phyloP scores from a whole-genome alignment of 2,888 invertebrate genomes.

The Drosophila mulleri region DNA sequence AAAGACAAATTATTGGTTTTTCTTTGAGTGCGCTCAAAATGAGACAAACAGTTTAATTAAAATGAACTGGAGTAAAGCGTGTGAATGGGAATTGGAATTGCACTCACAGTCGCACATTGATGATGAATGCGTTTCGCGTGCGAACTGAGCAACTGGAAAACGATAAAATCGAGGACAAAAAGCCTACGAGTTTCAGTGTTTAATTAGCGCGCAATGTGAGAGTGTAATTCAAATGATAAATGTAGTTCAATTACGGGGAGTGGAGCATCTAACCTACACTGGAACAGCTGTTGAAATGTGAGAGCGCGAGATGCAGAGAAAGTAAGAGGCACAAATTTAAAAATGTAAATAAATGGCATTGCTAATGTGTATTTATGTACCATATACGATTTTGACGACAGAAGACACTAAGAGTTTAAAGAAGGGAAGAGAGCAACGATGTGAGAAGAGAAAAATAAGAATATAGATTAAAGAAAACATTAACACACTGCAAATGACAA shows the following conservation, averaged over 20 bases:
- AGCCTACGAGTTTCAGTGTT: slow-evolving; percentile 18
- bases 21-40: slow-evolving; percentile 64
- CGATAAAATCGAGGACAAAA: slow-evolving; percentile 16
- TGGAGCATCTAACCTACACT: not conserved
- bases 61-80: slow-evolving; percentile 69
- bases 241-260: not conserved
- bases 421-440: too few species aligned
- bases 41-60: slow-evolving; percentile 69
- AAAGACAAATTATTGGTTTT: slow-evolving; percentile 77
- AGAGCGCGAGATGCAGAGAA: not conserved
- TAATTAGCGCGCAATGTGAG: slow-evolving; percentile 19
- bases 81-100: slow-evolving; percentile 66
- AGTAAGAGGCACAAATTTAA: too few species aligned
- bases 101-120: slow-evolving; percentile 46
- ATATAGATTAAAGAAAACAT: not conserved
- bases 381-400: too few species aligned
- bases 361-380: too few species aligned
- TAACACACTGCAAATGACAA: not conserved
- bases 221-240: slow-evolving; percentile 22
- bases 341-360: not conserved
- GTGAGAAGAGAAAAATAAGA: not conserved
- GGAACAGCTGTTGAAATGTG: not conserved
- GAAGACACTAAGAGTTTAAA: too few species aligned
- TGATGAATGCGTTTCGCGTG: slow-evolving; percentile 35
- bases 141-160: not conserved